These are phyloP conservation scores for Papilio polytes DNA, from an alignment of 1,140 invertebrate species.

Conservation along the genomic window DNA sequence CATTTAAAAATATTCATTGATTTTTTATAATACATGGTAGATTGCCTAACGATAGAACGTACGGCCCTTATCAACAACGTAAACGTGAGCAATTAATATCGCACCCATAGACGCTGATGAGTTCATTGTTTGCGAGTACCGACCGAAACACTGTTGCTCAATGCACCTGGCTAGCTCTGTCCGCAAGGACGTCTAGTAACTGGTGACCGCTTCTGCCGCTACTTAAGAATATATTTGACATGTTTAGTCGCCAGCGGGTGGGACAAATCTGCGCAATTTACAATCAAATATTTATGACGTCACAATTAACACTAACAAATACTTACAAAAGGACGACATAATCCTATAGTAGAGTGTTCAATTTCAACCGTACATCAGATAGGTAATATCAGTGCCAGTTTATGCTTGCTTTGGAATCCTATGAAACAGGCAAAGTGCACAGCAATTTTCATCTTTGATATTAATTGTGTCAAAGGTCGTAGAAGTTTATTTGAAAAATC, in stretches of 20 bases:
- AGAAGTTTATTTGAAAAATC: background rate
- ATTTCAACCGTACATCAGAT: background rate
- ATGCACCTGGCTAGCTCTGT: conserved; percentile 59
- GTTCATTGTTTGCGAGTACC: conserved; percentile 78
- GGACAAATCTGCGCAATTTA: conserved; percentile 26
- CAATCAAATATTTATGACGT: background rate
- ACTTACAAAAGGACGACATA: background rate
- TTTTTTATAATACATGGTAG: background rate
- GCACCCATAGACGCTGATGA: conserved; percentile 66
- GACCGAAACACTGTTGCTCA: conserved; percentile 71
- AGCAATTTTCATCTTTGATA: too few relatives aligned
- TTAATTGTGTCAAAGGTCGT: background rate
- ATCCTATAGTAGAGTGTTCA: background rate
- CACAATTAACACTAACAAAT: background rate
- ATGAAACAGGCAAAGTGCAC: background rate
- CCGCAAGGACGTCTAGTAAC: conserved; percentile 63
- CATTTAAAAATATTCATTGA: too few relatives aligned
- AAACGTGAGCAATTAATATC: conserved; percentile 70
- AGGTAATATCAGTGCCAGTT: background rate
- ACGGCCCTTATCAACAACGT: conserved; percentile 57
- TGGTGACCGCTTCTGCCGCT: conserved; percentile 50
- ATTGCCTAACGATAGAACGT: conserved; percentile 24
- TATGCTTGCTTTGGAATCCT: too few relatives aligned
- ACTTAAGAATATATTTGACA: conserved; percentile 45
- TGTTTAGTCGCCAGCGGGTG: background rate